Percentiles rank a stretch among this genome's conserved stretches.
Conservation (phyloP, 2,113 vertebrate genomes). For the Oncorhynchus mykiss region DNA sequence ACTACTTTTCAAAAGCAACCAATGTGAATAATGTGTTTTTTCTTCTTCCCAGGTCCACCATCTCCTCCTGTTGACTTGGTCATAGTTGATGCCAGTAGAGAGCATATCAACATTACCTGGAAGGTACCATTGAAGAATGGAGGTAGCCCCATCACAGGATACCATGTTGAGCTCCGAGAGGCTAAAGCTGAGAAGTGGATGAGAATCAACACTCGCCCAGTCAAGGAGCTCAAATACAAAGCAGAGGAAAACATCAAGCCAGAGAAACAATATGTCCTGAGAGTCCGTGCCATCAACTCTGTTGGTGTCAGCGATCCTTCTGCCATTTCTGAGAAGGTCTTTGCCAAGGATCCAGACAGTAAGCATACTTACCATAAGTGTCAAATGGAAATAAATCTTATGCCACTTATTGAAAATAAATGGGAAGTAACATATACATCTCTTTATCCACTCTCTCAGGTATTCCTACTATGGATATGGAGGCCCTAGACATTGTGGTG, state of each 20-base stretch:
- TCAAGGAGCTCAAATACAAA: conserved; percentile 91
- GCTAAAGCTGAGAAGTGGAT: conserved; percentile 97
- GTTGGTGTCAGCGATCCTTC: conserved; percentile 93
- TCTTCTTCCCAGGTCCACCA: conserved; percentile 78
- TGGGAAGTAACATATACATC: not conserved
- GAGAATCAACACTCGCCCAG: conserved; percentile 88
- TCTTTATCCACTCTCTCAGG: conserved; percentile 66
- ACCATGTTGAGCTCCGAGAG: conserved; percentile 94
- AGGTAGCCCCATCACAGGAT: conserved; percentile 90
- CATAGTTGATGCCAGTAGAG: conserved; percentile 87
- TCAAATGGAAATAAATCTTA: not conserved
- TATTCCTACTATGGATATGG: conserved; percentile 85
- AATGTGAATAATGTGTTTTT: conserved; percentile 1
- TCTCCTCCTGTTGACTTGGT: conserved; percentile 89
- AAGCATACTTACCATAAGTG: conserved; percentile 64
- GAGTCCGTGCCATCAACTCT: conserved; percentile 93
- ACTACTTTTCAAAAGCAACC: not conserved
- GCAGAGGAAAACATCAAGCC: conserved; percentile 92
- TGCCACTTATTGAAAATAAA: not conserved
- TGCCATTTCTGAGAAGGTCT: conserved; percentile 90
- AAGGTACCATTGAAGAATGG: conserved; percentile 92
- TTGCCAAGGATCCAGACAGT: conserved; percentile 97
- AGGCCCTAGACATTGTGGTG: conserved; percentile 85
- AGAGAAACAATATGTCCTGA: conserved; percentile 92
- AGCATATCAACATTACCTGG: conserved; percentile 92